These are phyloP conservation scores for Trachythela sp. DNA, from an alignment of 64 coral and sea anemone species.

Conservation along the genomic window DNA sequence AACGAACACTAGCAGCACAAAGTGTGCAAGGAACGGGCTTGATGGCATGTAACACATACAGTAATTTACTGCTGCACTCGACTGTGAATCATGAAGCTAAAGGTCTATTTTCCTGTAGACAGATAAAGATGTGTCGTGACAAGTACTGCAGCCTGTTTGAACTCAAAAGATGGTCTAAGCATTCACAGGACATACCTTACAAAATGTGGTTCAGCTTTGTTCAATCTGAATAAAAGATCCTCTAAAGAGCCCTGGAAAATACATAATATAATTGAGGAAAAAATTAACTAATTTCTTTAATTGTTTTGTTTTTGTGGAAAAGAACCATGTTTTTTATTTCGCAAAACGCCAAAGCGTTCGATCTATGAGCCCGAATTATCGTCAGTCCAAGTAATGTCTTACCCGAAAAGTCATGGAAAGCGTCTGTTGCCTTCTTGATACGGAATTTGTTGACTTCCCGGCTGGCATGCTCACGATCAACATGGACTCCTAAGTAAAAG, in stretches of 20 bases:
- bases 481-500: background rate
- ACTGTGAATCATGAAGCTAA: too few relatives aligned
- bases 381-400: background rate
- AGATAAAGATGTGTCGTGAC: too few relatives aligned
- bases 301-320: too few relatives aligned
- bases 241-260: constrained; percentile 70
- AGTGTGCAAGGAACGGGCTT: too few relatives aligned
- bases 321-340: too few relatives aligned
- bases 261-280: background rate
- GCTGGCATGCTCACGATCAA: constrained; percentile 32
- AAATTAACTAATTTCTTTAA: background rate
- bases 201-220: constrained; percentile 74
- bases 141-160: too few relatives aligned
- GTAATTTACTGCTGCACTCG: too few relatives aligned
- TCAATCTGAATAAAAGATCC: constrained; percentile 73
- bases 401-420: constrained; percentile 57
- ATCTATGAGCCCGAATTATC: background rate
- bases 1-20: too few relatives aligned
- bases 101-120: too few relatives aligned
- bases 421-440: constrained; percentile 52
- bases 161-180: too few relatives aligned
- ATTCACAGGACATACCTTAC: constrained; percentile 75
- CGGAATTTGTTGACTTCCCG: constrained; percentile 36
- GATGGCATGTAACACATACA: too few relatives aligned
- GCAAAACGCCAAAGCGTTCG: background rate